These are phyloP conservation scores for Semnornis frantzii DNA, from an alignment of 2,113 vertebrate genomes.

Conservation along the genomic window DNA sequence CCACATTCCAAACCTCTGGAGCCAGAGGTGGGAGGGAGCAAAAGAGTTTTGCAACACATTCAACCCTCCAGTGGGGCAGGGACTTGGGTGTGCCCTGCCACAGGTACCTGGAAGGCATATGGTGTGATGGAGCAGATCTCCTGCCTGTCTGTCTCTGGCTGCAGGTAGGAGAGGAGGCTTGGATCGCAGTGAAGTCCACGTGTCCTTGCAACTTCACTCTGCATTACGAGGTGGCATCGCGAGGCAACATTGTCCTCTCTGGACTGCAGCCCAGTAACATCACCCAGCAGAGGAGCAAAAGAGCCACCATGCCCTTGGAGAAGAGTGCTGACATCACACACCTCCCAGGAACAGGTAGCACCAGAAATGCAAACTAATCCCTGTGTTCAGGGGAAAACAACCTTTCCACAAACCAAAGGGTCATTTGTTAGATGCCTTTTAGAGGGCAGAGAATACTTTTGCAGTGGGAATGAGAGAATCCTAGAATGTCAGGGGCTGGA, in stretches of 20 bases:
- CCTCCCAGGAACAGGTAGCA: slow-evolving; percentile 68
- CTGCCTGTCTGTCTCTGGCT: slow-evolving; percentile 6
- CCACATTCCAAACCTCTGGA: too few relatives aligned
- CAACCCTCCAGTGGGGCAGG: too few relatives aligned
- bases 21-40: too few relatives aligned
- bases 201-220: slow-evolving; percentile 91
- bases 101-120: neutral
- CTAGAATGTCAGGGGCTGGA: too few relatives aligned
- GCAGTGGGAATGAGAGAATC: neutral
- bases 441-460: neutral
- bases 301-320: slow-evolving; percentile 76
- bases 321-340: slow-evolving; percentile 71
- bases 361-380: neutral
- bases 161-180: slow-evolving; percentile 87
- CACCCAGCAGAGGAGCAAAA: slow-evolving; percentile 78
- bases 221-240: slow-evolving; percentile 87
- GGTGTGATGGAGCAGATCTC: neutral
- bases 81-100: too few relatives aligned
- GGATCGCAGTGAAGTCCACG: slow-evolving; percentile 85
- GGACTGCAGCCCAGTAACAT: slow-evolving; percentile 79
- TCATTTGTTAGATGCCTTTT: neutral
- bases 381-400: neutral
- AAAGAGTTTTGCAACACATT: too few relatives aligned
- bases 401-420: neutral
- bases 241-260: slow-evolving; percentile 89